Base-by-base conservation (phyloP, 2,113 vertebrate species). In the Hypanus sabinus region DNA sequence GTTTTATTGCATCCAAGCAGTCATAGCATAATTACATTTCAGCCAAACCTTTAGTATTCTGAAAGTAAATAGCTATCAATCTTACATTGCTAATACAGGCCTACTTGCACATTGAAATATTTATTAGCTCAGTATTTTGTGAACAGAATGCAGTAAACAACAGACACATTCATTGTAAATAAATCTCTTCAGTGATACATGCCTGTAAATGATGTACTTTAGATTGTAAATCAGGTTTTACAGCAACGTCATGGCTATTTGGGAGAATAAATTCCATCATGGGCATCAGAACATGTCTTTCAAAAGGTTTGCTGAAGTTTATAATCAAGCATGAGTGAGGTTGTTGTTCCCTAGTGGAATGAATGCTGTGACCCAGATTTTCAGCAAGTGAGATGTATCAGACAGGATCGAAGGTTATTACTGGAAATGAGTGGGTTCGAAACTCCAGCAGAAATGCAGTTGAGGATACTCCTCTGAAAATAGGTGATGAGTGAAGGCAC, bases 21-120 rank as follows among this genome's bases (percentile, higher is more conserved):
- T 87, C 36, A 93, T 14, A 90, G 14, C n/a, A 65, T 93, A 93
- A 93, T 93, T 93, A 93, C 70, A 93, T 71, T 92, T 93, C 16
- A 46, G 24, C 70, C 33, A 27, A 93, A 93, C 65, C 68, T 36
- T 27, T 90, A 65, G 20, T 46, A 14, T 46, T 70, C 65, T 22
- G 62, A 93, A 70, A 93, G 36, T 46, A 24, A 46, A 18, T 46
- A 93, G 90, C 38, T 93, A 93, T 93, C 65, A 93, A 93, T 93
- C 90, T 46, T 36, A 12, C 36, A 60, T 71, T 73, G 38, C 65
- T 71, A 92, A 92, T 92, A 38, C 20, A 14, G 90, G 46, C 2
- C 90, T 36, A 92, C 24, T 71, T 11, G 46, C 12, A 68, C 90
- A 71, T 73, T 93, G 36, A 93, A 93, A 73, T 93, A 93, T 93